Conservation (phyloP, 2,113 vertebrate genomes). For the Pituophis catenifer region DNA sequence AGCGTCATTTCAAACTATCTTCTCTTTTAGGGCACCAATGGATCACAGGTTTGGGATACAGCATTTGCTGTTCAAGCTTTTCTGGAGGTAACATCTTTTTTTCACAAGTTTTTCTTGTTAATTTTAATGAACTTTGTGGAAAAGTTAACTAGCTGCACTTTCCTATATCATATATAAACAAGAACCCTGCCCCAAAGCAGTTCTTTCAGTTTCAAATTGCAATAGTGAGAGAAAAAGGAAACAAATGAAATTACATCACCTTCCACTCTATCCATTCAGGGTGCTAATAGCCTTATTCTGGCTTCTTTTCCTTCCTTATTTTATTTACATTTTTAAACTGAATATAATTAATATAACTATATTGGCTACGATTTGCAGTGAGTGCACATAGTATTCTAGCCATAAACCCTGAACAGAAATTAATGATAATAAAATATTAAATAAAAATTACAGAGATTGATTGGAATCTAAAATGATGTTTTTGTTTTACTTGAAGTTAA, state of each 20-base stretch:
- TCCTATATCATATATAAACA: neutral
- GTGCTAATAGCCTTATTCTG: neutral
- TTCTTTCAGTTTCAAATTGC: neutral
- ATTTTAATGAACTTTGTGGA: neutral
- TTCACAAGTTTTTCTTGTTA: neutral
- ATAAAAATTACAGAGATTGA: neutral
- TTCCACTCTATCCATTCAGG: neutral
- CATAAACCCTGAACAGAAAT: neutral
- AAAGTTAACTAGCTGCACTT: neutral
- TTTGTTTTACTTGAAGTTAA: neutral
- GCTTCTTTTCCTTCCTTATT: neutral
- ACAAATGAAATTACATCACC: neutral
- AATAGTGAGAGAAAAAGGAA: neutral
- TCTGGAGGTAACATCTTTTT: conserved; percentile 78
- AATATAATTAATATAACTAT: neutral
- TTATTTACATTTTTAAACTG: neutral
- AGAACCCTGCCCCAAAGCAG: neutral
- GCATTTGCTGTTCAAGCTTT: conserved; percentile 90
- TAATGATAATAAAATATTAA: neutral
- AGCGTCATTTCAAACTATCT: neutral
- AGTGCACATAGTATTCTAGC: neutral
- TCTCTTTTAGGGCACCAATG: conserved; percentile 87
- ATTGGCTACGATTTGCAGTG: neutral
- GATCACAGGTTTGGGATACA: conserved; percentile 96
- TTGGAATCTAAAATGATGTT: neutral